These are phyloP conservation scores for Stenolophus ochropezus DNA, from an alignment of 2,888 invertebrate species.

Conservation along the genomic window DNA sequence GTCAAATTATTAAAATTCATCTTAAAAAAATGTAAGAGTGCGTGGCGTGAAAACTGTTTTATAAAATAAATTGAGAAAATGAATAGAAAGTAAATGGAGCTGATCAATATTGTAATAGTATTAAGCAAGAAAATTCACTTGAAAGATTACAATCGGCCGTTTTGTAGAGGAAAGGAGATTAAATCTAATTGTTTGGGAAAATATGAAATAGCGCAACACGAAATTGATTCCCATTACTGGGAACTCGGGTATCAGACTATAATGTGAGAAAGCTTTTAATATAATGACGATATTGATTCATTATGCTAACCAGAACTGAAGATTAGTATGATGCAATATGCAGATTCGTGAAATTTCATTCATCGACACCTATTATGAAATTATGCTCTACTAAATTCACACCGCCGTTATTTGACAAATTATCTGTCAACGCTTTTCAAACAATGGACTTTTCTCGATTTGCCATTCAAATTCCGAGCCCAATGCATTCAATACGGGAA, in stretches of 20 bases:
- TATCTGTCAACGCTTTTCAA: not conserved
- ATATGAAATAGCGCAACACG: not conserved
- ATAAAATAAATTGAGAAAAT: too few relatives aligned
- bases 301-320: not conserved
- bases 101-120: not conserved
- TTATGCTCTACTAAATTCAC: constrained; percentile 6
- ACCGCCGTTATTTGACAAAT: not conserved
- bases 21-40: too few relatives aligned
- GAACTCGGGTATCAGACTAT: not conserved
- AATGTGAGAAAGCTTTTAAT: constrained; percentile 22
- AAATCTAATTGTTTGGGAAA: constrained; percentile 16
- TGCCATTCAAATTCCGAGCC: not conserved
- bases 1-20: too few relatives aligned
- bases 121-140: not conserved
- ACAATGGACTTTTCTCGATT: not conserved
- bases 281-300: constrained; percentile 33
- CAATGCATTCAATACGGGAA: not conserved
- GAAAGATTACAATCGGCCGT: not conserved
- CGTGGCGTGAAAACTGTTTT: too few relatives aligned
- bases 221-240: not conserved
- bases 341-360: constrained; percentile 22
- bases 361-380: not conserved
- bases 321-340: constrained; percentile 27
- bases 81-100: not conserved
- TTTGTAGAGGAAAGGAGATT: not conserved